phyloP scores from a whole-genome alignment of 1,140 invertebrate genomes.

The Cephus cinctus region DNA sequence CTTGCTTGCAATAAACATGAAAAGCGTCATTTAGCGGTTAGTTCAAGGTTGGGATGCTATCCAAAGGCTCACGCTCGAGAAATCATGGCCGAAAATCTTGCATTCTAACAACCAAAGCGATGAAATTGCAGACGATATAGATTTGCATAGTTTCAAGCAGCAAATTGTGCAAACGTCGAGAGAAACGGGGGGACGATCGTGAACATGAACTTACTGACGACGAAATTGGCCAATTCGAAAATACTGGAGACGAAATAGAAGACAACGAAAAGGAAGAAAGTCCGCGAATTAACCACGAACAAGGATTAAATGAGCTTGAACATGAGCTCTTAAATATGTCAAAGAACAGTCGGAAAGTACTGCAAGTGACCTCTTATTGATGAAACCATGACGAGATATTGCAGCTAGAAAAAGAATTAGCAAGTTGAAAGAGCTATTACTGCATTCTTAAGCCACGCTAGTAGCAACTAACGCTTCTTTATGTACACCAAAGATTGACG shows the following conservation, averaged over 20 bases:
- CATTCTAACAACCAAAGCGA: slow-evolving; percentile 11
- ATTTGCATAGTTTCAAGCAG: slow-evolving; percentile 16
- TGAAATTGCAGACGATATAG: slow-evolving; percentile 15
- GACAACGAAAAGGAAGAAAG: slow-evolving; percentile 2
- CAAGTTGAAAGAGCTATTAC: slow-evolving; percentile 17
- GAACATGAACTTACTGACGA: slow-evolving; percentile 16
- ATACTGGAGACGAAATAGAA: slow-evolving; percentile 8
- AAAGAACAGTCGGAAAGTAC: slow-evolving; percentile 24
- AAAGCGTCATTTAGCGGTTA: slow-evolving; percentile 28
- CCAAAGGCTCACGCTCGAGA: slow-evolving; percentile 17
- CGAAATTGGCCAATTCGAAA: slow-evolving; percentile 19
- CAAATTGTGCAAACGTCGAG: slow-evolving; percentile 19
- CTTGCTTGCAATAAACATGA: slow-evolving; percentile 25
- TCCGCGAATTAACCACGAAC: slow-evolving; percentile 1
- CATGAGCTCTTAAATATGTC: slow-evolving; percentile 19
- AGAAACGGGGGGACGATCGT: slow-evolving; percentile 13
- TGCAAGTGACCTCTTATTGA: slow-evolving; percentile 20
- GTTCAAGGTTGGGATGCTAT: slow-evolving; percentile 26
- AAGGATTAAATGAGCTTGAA: slow-evolving; percentile 20
- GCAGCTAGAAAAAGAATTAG: slow-evolving; percentile 23
- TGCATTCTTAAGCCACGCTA: no score
- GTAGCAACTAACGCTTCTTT: no score
- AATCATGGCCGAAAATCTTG: slow-evolving; percentile 23
- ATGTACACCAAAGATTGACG: no score
- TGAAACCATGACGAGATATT: slow-evolving; percentile 27